Base-by-base conservation (phyloP, 1,140 invertebrate species). In the Rhysida immarginata region DNA sequence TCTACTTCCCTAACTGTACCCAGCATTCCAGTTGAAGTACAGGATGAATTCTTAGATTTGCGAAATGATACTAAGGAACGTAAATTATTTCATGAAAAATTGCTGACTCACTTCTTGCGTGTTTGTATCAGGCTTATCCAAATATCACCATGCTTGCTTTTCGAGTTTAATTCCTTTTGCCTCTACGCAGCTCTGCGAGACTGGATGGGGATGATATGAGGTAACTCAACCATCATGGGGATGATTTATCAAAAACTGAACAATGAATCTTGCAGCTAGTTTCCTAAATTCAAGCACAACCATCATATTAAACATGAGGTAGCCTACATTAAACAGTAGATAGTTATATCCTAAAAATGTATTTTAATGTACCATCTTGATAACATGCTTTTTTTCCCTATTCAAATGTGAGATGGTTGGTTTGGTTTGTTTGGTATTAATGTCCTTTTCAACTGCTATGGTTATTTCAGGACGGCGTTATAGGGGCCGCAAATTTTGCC, bases 1-100 rank as follows among this genome's bases (percentile, higher is more conserved):
- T 53, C 53, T 58, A 26, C 35, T 54, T n/a, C 41, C 26, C 50
- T 60, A 26, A 14, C 45, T 56, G 43, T 56, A 44, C 24, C 29
- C 25, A 58, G 29, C 53, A 48, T 58, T 45, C 57, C 56, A 26
- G 51, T 55, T 26, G 26, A 54, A 51, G n/a, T 60, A 20, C 27
- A 60, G 54, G 56, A 58, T 46, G 46, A 52, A 55, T 54, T 55
- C 25, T 26, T 60, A 41, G 56, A 60, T 58, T 44, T 44, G 26
- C 8, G n/a, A 18, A 27, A 55, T n/a, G 35, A 54, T 43, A 53
- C 27, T 35, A 45, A 26, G 20, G 42, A 43, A 23, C 35, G 41
- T 53, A 44, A 57, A 46, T 45, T 56, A 2, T 59, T 59, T 43
- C 3, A 51, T 20, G 51, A 57, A 25, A 58, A 57, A 35, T 35